phyloP scores from a whole-genome alignment of 2,113 vertebrate species.

The Galemys pyrenaicus region DNA sequence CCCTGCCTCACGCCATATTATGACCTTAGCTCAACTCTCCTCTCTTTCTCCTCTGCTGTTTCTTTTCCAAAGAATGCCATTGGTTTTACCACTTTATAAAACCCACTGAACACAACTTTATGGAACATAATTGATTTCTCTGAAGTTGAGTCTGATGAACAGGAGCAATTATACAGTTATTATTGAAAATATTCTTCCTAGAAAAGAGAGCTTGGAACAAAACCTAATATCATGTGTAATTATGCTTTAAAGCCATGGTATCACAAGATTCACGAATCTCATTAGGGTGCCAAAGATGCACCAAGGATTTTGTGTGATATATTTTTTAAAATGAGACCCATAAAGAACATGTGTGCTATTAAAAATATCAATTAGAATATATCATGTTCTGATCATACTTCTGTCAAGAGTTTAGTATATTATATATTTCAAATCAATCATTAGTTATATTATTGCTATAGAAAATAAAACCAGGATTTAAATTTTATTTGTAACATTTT shows the following conservation, averaged over 20 bases:
- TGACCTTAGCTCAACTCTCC: neutral
- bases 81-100: neutral
- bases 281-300: neutral
- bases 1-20: neutral
- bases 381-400: neutral
- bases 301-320: neutral
- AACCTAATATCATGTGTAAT: neutral
- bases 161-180: neutral
- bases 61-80: neutral
- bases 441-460: neutral
- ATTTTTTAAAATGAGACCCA: neutral
- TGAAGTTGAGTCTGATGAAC: neutral
- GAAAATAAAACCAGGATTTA: constrained; percentile 42
- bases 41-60: neutral
- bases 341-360: neutral
- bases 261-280: neutral
- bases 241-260: neutral
- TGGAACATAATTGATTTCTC: neutral
- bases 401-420: neutral
- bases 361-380: neutral
- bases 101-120: neutral
- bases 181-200: neutral
- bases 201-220: neutral
- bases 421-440: neutral
- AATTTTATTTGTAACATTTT: constrained; percentile 35